Evolutionary conservation across 2,113 vertebrate genomes (phyloP).

Genomic region (Lynx canadensis): DNA sequence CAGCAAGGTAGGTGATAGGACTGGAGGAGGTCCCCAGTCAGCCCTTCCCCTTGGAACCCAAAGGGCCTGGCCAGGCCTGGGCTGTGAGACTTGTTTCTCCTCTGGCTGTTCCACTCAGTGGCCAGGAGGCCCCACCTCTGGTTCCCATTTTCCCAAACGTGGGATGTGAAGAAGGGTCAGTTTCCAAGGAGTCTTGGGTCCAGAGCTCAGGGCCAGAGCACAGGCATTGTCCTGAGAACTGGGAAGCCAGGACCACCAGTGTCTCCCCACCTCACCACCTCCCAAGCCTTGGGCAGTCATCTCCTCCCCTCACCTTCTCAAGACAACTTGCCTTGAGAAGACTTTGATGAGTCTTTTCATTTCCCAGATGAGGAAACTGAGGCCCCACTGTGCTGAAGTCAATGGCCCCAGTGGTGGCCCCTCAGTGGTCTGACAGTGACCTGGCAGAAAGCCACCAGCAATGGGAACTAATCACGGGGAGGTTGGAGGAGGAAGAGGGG

Average conservation of each 20-base stretch:
- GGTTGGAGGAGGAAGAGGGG: background rate
- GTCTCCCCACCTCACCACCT: background rate
- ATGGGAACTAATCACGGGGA: too few relatives aligned
- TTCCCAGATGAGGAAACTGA: background rate
- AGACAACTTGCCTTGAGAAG: background rate
- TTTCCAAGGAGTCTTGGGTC: background rate
- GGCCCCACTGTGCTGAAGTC: background rate
- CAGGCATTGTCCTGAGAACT: background rate
- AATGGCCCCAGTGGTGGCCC: background rate
- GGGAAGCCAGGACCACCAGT: background rate
- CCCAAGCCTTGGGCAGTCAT: background rate
- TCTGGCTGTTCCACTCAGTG: background rate
- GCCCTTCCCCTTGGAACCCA: background rate
- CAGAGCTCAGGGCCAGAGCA: background rate
- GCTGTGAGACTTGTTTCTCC: too few relatives aligned
- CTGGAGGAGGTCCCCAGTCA: background rate
- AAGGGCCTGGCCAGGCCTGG: background rate
- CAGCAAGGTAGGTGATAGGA: too few relatives aligned
- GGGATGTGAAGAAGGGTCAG: background rate
- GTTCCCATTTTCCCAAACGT: background rate
- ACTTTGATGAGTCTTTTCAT: background rate
- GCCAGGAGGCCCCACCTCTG: background rate
- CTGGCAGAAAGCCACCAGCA: background rate
- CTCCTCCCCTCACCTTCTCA: background rate
- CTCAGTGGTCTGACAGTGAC: background rate